phyloP scores from a whole-genome alignment of 2,797 vertebrate genomes.

The Falco biarmicus region DNA sequence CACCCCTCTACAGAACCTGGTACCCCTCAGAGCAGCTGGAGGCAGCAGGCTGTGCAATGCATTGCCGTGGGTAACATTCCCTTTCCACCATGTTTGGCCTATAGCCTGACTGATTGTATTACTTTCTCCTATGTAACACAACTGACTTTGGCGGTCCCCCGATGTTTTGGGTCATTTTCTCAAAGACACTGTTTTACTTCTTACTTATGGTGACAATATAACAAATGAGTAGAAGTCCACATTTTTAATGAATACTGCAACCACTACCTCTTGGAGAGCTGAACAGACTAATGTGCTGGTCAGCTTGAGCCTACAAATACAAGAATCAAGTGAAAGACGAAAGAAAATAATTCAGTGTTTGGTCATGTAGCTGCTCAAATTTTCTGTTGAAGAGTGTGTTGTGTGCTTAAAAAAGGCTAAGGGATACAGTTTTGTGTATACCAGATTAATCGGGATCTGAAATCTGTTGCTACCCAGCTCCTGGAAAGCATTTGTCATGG shows the following conservation, averaged over 20 bases:
- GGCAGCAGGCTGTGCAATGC: background rate
- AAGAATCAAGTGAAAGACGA: background rate
- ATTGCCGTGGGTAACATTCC: background rate
- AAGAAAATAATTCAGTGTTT: constrained; percentile 39
- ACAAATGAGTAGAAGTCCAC: background rate
- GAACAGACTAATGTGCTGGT: background rate
- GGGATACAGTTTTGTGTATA: background rate
- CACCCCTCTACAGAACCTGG: background rate
- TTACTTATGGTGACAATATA: background rate
- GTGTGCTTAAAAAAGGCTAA: background rate
- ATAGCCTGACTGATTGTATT: background rate
- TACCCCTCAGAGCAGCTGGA: background rate
- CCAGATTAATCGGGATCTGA: constrained; percentile 31
- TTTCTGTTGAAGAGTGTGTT: background rate
- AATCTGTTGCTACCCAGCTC: constrained; percentile 19
- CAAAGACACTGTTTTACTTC: background rate
- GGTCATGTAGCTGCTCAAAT: background rate
- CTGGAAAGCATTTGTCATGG: constrained; percentile 26
- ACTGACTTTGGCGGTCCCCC: accelerated
- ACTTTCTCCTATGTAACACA: background rate
- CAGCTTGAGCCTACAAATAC: background rate
- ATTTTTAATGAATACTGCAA: background rate
- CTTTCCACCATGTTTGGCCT: background rate
- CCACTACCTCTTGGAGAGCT: background rate
- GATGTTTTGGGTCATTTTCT: background rate